Evolutionary conservation across 2,113 vertebrate species (phyloP).

Genomic region (Oophaga pumilio): DNA sequence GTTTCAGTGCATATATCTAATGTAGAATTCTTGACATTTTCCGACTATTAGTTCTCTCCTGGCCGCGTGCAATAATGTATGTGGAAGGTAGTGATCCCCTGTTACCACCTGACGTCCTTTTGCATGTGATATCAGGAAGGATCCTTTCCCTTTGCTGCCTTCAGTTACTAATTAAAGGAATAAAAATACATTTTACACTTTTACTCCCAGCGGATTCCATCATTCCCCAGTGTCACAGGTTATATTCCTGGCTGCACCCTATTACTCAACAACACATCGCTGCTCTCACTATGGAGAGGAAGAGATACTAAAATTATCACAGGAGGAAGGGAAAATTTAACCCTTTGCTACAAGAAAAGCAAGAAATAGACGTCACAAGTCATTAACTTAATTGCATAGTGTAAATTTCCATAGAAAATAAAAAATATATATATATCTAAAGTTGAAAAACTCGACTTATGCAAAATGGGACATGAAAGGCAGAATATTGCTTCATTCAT

Average conservation of each 20-base stretch:
- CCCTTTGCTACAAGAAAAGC: not conserved
- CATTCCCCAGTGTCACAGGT: conserved; percentile 16
- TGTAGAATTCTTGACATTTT: too few relatives aligned
- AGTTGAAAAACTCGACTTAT: too few relatives aligned
- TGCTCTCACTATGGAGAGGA: conserved; percentile 41
- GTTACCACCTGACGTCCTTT: not conserved
- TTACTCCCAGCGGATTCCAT: conserved; percentile 25
- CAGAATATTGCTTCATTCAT: too few relatives aligned
- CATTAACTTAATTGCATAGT: not conserved
- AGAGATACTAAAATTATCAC: conserved; percentile 27
- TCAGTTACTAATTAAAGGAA: conserved; percentile 34
- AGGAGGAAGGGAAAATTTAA: conserved; percentile 14
- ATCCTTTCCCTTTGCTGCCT: conserved; percentile 13
- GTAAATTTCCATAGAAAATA: not conserved
- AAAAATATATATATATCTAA: too few relatives aligned
- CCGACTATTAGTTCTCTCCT: too few relatives aligned
- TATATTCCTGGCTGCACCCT: conserved; percentile 34
- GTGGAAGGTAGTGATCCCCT: not conserved
- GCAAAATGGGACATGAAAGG: too few relatives aligned
- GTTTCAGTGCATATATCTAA: not conserved
- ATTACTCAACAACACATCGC: conserved; percentile 26
- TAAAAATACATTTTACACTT: conserved; percentile 46
- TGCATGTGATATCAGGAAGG: not conserved
- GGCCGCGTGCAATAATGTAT: too few relatives aligned
- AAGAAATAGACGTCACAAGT: not conserved